Percentiles rank a stretch among this genome's conserved stretches.
Evolutionary conservation across 2,888 invertebrate species (phyloP).

Genomic region (Rhopalosiphum nymphaeae): DNA sequence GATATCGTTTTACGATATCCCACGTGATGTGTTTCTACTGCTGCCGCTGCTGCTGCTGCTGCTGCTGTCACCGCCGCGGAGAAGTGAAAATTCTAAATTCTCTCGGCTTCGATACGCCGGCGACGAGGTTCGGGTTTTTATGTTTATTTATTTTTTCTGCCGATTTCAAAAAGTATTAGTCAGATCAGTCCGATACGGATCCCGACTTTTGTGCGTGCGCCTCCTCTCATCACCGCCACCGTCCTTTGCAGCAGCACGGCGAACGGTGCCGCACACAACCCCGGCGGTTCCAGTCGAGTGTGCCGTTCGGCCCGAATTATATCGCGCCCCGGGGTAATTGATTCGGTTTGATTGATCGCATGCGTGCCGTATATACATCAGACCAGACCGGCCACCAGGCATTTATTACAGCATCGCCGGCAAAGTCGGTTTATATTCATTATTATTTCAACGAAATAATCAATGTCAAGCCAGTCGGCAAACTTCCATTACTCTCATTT

Average conservation of each 20-base stretch:
- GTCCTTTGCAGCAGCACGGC: background rate
- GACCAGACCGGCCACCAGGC: background rate
- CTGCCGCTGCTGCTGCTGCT: no score
- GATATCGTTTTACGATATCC: background rate
- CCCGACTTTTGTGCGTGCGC: background rate
- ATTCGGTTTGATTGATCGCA: constrained; percentile 45
- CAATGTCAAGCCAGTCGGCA: constrained; percentile 11
- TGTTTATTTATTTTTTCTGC: background rate
- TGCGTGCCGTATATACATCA: background rate
- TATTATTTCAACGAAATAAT: constrained; percentile 27
- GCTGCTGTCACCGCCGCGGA: background rate
- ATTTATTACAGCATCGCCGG: background rate
- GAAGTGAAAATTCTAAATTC: background rate
- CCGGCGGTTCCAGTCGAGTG: background rate
- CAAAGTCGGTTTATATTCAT: constrained; percentile 21
- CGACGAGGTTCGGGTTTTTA: background rate
- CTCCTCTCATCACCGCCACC: background rate
- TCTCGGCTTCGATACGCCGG: background rate
- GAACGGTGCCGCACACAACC: background rate
- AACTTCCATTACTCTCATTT: background rate
- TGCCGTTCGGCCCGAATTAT: background rate
- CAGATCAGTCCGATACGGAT: background rate
- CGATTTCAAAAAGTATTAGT: constrained; percentile 4
- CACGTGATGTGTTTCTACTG: background rate
- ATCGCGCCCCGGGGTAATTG: background rate